These are phyloP conservation scores for Myzus persicae DNA, from an alignment of 1,140 invertebrate species.

Conservation along the genomic window DNA sequence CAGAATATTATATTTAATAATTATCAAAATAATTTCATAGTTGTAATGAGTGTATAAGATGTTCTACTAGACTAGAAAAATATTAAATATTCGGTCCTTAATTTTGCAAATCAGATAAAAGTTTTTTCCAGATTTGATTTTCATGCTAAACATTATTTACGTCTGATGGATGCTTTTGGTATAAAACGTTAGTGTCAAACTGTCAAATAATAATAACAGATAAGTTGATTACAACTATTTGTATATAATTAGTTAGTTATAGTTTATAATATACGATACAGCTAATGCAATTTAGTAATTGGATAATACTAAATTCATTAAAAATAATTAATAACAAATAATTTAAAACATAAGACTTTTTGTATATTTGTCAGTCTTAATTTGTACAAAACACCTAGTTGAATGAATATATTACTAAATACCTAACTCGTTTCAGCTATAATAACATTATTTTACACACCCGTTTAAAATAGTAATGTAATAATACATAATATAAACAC, in stretches of 20 bases:
- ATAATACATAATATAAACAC: not conserved
- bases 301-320: not conserved
- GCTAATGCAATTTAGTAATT: not conserved
- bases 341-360: not conserved
- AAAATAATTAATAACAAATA: not conserved
- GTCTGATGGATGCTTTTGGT: too few relatives aligned
- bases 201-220: too few relatives aligned
- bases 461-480: slow-evolving; percentile 16
- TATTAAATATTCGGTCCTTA: too few relatives aligned
- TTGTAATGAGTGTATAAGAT: too few relatives aligned
- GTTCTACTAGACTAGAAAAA: too few relatives aligned
- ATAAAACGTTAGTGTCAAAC: too few relatives aligned
- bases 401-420: not conserved
- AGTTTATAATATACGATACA: not conserved
- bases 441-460: not conserved
- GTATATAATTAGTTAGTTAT: too few relatives aligned
- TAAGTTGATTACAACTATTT: not conserved
- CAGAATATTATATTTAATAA: too few relatives aligned
- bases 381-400: not conserved
- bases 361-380: not conserved
- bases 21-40: too few relatives aligned
- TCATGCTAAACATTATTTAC: too few relatives aligned
- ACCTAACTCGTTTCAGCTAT: slow-evolving; percentile 12
- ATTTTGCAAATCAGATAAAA: too few relatives aligned
- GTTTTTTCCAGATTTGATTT: too few relatives aligned